phyloP scores from a whole-genome alignment of 2,888 invertebrate species.

The Dorcus hopei region DNA sequence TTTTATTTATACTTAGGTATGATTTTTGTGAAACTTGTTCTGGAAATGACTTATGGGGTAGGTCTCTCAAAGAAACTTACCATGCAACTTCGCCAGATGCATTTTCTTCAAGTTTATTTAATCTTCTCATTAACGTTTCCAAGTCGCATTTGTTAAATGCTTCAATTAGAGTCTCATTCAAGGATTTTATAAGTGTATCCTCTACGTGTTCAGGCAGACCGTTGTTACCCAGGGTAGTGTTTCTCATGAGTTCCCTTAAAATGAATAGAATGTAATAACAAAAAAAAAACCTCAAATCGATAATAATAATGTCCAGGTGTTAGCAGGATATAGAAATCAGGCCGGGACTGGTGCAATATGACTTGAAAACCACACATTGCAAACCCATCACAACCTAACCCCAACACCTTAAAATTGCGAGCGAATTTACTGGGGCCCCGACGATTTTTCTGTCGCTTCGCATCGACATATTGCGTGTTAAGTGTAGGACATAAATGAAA shows the following conservation, averaged over 20 bases:
- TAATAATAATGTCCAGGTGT: too few species aligned
- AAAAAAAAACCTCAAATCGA: too few species aligned
- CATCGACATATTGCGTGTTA: neutral
- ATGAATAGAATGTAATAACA: too few species aligned
- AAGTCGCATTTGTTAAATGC: too few species aligned
- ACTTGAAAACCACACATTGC: constrained; percentile 47
- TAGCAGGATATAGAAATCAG: constrained; percentile 38
- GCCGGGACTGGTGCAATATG: constrained; percentile 55
- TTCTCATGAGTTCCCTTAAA: too few species aligned
- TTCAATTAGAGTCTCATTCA: too few species aligned
- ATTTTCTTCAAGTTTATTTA: constrained; percentile 15
- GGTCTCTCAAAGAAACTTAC: constrained; percentile 7
- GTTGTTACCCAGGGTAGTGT: too few species aligned
- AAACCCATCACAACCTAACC: constrained; percentile 48
- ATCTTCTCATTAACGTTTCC: constrained; percentile 5
- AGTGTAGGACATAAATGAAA: constrained; percentile 12
- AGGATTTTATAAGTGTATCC: too few species aligned
- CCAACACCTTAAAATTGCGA: constrained; percentile 7
- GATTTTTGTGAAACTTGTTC: too few species aligned
- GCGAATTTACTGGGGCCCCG: neutral
- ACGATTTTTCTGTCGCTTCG: constrained; percentile 11
- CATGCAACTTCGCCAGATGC: constrained; percentile 15
- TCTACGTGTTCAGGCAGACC: too few species aligned
- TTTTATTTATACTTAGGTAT: too few species aligned
- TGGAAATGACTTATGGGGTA: too few species aligned